Percentiles rank a stretch among this genome's conserved stretches.
Evolutionary conservation across 2,113 vertebrate species (phyloP).

Genomic region (Pygoscelis antarcticus): DNA sequence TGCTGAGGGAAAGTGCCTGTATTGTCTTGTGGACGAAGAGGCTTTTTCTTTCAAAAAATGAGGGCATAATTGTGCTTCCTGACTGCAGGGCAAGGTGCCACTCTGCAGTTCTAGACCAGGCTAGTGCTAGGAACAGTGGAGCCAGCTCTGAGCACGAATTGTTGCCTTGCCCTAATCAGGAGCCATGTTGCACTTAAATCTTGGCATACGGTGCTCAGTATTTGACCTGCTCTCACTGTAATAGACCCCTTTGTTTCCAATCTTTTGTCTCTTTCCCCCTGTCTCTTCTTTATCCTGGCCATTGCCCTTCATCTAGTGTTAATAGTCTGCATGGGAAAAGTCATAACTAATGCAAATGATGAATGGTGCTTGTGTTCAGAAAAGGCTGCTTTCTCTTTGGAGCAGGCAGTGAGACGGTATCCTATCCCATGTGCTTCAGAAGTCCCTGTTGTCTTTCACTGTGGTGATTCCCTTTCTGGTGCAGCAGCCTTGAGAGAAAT

Average conservation of each 20-base stretch:
- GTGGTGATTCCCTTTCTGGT: not conserved
- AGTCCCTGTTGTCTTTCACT: not conserved
- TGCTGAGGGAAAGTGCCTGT: not conserved
- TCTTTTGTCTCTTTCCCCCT: no score
- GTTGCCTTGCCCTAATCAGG: not conserved
- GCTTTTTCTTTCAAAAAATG: not conserved
- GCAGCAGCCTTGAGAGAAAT: not conserved
- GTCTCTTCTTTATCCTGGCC: not conserved
- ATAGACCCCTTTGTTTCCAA: fast-evolving
- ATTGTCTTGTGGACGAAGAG: not conserved
- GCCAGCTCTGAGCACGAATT: not conserved
- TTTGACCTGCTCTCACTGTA: not conserved
- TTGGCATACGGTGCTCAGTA: not conserved
- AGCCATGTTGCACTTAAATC: fast-evolving
- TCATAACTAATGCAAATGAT: fast-evolving
- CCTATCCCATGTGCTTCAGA: not conserved
- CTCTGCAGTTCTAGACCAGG: not conserved
- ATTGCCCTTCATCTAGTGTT: not conserved
- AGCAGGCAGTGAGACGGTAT: fast-evolving
- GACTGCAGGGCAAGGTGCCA: not conserved
- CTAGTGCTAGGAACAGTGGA: not conserved
- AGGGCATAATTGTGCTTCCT: not conserved
- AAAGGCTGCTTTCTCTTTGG: not conserved
- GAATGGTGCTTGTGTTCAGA: not conserved
- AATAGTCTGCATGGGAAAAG: not conserved